Conservation (phyloP, 2,113 vertebrate species). For the Actinemys pallida region DNA sequence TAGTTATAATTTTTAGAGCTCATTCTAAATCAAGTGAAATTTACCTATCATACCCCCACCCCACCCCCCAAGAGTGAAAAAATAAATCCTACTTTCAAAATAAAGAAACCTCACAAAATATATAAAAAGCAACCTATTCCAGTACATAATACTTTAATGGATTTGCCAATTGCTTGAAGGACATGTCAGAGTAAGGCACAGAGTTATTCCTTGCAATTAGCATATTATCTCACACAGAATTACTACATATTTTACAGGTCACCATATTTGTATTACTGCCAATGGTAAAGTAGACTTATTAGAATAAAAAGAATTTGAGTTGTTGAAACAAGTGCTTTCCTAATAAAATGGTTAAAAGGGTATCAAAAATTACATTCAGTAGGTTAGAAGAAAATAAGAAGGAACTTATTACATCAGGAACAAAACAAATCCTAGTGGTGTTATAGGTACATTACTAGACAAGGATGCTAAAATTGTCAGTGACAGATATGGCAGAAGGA, state of each 20-base stretch:
- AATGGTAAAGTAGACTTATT: neutral
- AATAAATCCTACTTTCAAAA: neutral
- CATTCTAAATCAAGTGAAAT: neutral
- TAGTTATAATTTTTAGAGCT: neutral
- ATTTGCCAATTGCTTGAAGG: neutral
- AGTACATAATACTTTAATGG: neutral
- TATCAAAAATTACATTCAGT: neutral
- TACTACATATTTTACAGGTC: neutral
- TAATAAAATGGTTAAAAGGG: neutral
- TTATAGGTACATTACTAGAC: neutral
- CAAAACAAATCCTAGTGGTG: neutral
- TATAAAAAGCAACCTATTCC: neutral
- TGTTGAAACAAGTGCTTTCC: neutral
- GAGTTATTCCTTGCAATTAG: neutral
- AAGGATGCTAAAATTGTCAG: neutral
- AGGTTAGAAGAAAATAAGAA: neutral
- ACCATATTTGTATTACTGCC: neutral
- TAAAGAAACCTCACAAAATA: neutral
- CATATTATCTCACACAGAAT: neutral
- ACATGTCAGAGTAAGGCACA: neutral
- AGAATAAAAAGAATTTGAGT: neutral
- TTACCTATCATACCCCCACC: too few species aligned
- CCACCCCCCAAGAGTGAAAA: neutral
- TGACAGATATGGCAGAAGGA: neutral
- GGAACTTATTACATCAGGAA: neutral